Percentiles rank a stretch among this genome's conserved stretches.
These are phyloP conservation scores for Neosilurus mollespiculum DNA, from an alignment of 2,797 vertebrate species.

Conservation along the genomic window DNA sequence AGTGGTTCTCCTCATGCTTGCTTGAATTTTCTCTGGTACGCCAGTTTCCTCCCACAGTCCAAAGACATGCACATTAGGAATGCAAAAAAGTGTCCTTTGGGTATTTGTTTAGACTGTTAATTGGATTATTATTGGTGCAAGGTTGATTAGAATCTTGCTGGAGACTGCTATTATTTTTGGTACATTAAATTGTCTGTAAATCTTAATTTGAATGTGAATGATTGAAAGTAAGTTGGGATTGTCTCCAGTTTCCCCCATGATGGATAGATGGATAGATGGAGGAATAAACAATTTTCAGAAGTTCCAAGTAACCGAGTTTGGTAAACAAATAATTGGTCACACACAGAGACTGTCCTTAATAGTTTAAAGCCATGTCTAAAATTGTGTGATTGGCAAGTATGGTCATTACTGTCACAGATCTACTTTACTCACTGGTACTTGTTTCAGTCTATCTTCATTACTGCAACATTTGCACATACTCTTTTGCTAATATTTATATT, in stretches of 20 bases:
- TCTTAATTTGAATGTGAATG: no score
- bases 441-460: not conserved
- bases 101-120: slow-evolving; percentile 32
- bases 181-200: no score
- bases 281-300: not conserved
- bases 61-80: not conserved
- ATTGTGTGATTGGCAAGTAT: no score
- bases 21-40: no score
- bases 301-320: not conserved
- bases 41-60: no score
- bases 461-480: not conserved
- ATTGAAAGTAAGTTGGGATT: no score
- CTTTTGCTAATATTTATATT: not conserved
- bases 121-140: slow-evolving; percentile 25
- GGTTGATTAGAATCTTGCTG: slow-evolving; percentile 35
- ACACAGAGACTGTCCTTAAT: not conserved
- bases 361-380: not conserved
- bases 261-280: no score
- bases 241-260: no score
- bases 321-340: not conserved
- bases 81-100: slow-evolving; percentile 30
- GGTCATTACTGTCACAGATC: no score
- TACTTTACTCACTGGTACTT: not conserved
- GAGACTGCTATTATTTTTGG: slow-evolving; percentile 7
- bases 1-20: no score